Evolutionary conservation across 2,113 vertebrate genomes (phyloP).

Genomic region (Hemibagrus wyckioides): DNA sequence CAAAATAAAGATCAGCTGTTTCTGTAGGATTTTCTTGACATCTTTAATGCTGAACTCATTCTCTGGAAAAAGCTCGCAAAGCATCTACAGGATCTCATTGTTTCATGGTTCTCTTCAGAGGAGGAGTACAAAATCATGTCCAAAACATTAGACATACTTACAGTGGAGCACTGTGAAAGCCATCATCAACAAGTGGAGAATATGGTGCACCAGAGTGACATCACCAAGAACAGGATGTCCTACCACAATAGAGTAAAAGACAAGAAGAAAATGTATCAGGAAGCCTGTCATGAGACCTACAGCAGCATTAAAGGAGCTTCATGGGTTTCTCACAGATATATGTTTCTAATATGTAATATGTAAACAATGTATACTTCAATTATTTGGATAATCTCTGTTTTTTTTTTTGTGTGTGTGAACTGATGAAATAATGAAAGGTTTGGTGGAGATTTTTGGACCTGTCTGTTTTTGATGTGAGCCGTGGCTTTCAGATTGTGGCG

Average conservation of each 20-base stretch:
- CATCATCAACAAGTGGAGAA: neutral
- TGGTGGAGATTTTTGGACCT: neutral
- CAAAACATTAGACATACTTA: neutral
- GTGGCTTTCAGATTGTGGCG: slow-evolving; percentile 15
- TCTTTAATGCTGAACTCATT: neutral
- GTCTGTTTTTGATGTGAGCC: slow-evolving; percentile 15
- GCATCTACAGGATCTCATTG: neutral
- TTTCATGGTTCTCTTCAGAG: neutral
- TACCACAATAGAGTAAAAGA: neutral
- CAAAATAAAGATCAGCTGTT: neutral
- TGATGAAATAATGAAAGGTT: neutral
- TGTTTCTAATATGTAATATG: neutral
- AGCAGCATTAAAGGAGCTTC: neutral
- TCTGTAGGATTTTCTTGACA: neutral
- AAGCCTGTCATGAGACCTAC: neutral
- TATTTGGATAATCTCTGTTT: neutral
- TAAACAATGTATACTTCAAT: neutral
- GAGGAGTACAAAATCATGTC: neutral
- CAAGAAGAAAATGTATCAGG: neutral
- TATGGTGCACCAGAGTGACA: neutral
- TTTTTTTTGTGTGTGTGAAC: neutral
- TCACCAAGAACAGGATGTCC: neutral
- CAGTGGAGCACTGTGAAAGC: neutral
- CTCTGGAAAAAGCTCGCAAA: neutral
- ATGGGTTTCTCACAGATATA: neutral